Percentiles rank a stretch among this genome's conserved stretches.
Conservation (phyloP, 2,797 vertebrate species). For the Podargus strigoides region DNA sequence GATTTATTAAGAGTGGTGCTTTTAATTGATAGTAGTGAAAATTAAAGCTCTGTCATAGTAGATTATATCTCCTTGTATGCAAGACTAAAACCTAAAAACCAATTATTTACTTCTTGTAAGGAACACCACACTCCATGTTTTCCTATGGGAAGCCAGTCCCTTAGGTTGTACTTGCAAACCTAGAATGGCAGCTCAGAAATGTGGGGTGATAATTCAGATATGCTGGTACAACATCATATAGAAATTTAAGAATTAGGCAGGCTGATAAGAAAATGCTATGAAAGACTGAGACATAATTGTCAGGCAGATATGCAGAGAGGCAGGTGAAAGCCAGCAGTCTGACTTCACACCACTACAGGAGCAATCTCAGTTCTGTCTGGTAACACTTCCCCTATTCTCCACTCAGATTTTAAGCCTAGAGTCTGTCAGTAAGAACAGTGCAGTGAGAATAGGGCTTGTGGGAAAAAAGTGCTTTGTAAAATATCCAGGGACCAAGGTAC, state of each 20-base stretch:
- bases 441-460: fast-evolving
- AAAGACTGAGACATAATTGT: background rate
- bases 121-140: background rate
- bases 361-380: background rate
- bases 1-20: conserved; percentile 15
- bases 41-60: conserved; percentile 17
- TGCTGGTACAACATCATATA: background rate
- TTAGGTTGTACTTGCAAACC: background rate
- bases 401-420: background rate
- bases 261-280: background rate
- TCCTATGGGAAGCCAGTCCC: background rate
- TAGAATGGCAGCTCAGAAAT: background rate
- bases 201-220: background rate
- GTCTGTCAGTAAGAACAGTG: background rate
- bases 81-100: background rate
- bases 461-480: background rate
- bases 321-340: background rate
- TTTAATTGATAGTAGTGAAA: conserved; percentile 51
- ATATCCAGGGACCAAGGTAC: background rate
- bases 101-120: conserved; percentile 2
- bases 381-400: background rate
- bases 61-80: conserved; percentile 19
- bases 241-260: background rate
- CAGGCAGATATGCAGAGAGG: background rate
- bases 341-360: background rate